Evolutionary conservation across 1,140 invertebrate species (phyloP).

Genomic region (Drosophila takahashii): DNA sequence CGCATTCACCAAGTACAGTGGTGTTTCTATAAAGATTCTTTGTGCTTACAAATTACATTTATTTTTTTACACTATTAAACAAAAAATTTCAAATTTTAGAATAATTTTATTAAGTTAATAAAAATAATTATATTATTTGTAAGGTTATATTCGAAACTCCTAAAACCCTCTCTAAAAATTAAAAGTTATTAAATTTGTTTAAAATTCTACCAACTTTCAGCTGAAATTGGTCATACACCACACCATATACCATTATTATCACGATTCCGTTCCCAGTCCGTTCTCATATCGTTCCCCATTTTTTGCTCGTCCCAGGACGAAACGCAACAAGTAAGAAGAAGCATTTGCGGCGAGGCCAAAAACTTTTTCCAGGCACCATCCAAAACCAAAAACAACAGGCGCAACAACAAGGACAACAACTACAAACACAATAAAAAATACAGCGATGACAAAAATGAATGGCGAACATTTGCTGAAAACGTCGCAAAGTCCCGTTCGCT

Average conservation of each 20-base stretch:
- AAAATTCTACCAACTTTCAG: no score
- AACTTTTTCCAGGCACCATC: slow-evolving; percentile 51
- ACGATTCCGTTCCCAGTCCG: slow-evolving; percentile 19
- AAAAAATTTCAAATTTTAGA: no score
- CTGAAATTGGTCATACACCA: no score
- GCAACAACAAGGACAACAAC: slow-evolving; percentile 5
- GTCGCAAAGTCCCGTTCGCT: slow-evolving; percentile 39
- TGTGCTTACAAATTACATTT: neutral
- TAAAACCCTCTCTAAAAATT: no score
- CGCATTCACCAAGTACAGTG: neutral
- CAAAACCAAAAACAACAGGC: slow-evolving; percentile 11
- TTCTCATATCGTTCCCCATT: slow-evolving; percentile 5
- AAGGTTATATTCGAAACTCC: no score
- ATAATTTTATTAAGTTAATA: no score
- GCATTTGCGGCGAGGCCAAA: slow-evolving; percentile 45
- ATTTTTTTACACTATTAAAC: neutral
- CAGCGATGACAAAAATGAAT: slow-evolving; percentile 54
- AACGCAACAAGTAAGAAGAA: slow-evolving; percentile 76
- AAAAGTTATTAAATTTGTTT: no score
- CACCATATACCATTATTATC: no score
- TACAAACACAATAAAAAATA: slow-evolving; percentile 22
- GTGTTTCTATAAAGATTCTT: no score
- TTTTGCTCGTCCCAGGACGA: slow-evolving; percentile 12
- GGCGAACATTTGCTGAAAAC: slow-evolving; percentile 54
- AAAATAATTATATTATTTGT: no score